A percentile compares a stretch with the other conserved stretches of the same genome.
Conservation (phyloP, 2,888 invertebrate species). For the Drosophila mercatorum region DNA sequence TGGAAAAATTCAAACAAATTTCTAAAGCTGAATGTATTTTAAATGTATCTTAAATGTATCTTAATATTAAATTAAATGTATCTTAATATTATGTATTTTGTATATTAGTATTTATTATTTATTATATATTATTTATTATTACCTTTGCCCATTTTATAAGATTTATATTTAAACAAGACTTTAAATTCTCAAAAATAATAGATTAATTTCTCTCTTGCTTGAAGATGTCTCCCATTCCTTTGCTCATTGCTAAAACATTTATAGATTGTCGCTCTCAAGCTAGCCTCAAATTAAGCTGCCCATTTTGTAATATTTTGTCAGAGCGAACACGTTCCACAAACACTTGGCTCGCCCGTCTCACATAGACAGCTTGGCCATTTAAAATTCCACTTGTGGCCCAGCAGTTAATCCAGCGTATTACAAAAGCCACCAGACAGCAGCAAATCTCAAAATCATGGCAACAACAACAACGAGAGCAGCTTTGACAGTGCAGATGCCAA, state of each 20-base stretch:
- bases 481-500: conserved; percentile 21
- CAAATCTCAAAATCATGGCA: conserved; percentile 59
- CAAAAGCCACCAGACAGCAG: conserved; percentile 27
- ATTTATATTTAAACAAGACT: too few relatives aligned
- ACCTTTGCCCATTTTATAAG: too few relatives aligned
- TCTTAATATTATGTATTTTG: too few relatives aligned
- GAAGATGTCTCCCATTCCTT: background rate
- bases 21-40: too few relatives aligned
- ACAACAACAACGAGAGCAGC: background rate
- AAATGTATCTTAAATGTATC: too few relatives aligned
- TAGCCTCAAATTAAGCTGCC: conserved; percentile 14
- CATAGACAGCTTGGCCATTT: conserved; percentile 42
- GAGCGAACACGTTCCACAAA: conserved; percentile 24
- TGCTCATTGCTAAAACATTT: background rate
- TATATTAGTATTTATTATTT: too few relatives aligned
- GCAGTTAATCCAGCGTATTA: conserved; percentile 23
- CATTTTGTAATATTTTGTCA: conserved; percentile 2
- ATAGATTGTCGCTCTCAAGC: background rate
- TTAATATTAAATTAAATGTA: too few relatives aligned
- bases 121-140: too few relatives aligned
- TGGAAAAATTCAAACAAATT: too few relatives aligned
- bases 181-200: background rate
- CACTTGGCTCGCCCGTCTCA: conserved; percentile 37
- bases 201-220: background rate
- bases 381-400: conserved; percentile 52